These are phyloP conservation scores for Leptestheria dahalacensis DNA, from an alignment of 1,140 invertebrate genomes.

Conservation along the genomic window DNA sequence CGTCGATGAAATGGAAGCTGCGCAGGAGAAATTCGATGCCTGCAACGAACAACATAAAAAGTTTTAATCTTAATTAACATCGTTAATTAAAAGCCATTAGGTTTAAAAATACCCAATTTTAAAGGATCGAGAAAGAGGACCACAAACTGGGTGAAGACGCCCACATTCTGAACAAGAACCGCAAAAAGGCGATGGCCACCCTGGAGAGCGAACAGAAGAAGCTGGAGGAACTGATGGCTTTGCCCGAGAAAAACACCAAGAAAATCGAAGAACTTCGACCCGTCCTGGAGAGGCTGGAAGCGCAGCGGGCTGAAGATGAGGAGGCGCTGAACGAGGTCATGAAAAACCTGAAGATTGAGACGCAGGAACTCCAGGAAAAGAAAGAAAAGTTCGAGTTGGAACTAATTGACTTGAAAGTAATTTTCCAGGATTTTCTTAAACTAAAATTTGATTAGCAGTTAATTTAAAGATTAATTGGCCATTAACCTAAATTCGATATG, in stretches of 20 bases:
- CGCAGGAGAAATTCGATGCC: slow-evolving; percentile 23
- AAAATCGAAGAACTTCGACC: slow-evolving; percentile 18
- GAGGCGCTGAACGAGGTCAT: slow-evolving; percentile 29
- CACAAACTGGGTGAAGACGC: slow-evolving; percentile 24
- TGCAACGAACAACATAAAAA: neutral
- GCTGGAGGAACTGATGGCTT: slow-evolving; percentile 39
- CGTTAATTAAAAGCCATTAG: neutral
- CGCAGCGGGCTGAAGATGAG: slow-evolving; percentile 33
- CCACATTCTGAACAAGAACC: slow-evolving; percentile 22
- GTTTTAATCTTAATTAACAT: neutral
- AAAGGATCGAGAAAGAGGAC: slow-evolving; percentile 21
- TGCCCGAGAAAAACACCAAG: slow-evolving; percentile 24
- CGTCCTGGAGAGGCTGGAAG: slow-evolving; percentile 25
- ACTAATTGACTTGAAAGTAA: slow-evolving; percentile 42
- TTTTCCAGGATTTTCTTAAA: too few relatives aligned
- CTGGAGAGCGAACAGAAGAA: slow-evolving; percentile 47
- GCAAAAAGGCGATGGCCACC: slow-evolving; percentile 22
- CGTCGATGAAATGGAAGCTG: slow-evolving; percentile 21
- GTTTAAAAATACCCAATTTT: neutral
- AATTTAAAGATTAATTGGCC: too few relatives aligned
- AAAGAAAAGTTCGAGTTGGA: slow-evolving; percentile 41
- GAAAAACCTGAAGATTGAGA: slow-evolving; percentile 26
- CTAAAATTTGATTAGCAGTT: too few relatives aligned
- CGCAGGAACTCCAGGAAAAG: slow-evolving; percentile 29
- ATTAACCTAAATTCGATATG: too few relatives aligned